Conservation (phyloP, 1,140 invertebrate species). For the Drosophila chauvacae region DNA sequence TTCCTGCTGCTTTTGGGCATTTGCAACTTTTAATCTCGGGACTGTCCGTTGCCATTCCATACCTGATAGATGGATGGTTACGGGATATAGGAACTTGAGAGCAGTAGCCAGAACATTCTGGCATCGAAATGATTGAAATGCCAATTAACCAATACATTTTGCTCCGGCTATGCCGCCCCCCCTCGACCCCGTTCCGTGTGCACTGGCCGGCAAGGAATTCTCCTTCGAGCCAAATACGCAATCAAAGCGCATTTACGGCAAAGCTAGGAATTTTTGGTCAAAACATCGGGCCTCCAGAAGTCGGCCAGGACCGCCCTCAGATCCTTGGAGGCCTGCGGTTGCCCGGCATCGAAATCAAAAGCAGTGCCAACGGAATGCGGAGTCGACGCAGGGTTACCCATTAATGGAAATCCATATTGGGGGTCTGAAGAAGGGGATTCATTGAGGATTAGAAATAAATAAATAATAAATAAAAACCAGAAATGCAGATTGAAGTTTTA, state of each 20-base stretch:
- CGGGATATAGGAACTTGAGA: not conserved
- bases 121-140: conserved; percentile 64
- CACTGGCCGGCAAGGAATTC: conserved; percentile 24
- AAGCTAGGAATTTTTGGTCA: conserved; percentile 60
- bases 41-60: not conserved
- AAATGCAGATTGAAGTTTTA: too few species aligned
- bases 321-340: conserved; percentile 52
- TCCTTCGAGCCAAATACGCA: conserved; percentile 34
- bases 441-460: not conserved
- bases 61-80: not conserved
- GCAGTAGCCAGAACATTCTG: too few species aligned
- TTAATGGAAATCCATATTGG: too few species aligned
- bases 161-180: conserved; percentile 5
- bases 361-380: not conserved
- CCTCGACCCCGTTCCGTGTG: not conserved
- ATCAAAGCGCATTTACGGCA: conserved; percentile 60
- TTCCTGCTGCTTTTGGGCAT: conserved; percentile 28
- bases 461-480: not conserved
- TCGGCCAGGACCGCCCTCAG: not conserved
- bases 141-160: conserved; percentile 70
- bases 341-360: conserved; percentile 44
- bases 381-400: not conserved
- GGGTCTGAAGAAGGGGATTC: too few species aligned
- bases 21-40: conserved; percentile 36
- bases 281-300: conserved; percentile 15